Base-by-base conservation (phyloP, 2,113 vertebrate species). In the Alaudala cheleensis region DNA sequence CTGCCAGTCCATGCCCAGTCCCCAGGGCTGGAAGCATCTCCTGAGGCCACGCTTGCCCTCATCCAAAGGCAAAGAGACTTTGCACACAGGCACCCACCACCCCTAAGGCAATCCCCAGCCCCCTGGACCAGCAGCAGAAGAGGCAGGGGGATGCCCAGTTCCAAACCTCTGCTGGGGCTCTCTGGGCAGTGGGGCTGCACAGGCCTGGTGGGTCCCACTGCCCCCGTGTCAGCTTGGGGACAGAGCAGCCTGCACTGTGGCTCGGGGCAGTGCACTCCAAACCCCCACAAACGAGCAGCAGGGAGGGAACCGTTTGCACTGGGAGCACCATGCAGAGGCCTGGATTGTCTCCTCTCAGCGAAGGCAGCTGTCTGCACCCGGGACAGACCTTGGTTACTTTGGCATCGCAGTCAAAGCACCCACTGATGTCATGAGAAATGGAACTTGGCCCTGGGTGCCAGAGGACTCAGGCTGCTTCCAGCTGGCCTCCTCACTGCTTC, bases 401-500 rank as follows among this genome's bases (percentile, higher is more conserved):
- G 92, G 92, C 90, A 87, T 20, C 1, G 1, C 87, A 12, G 80
- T 14, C 91, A 87, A 91, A 91, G 95, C 51, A 8, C 92, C 90
- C 96, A 74, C 92, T 92, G 95, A 67, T 67, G 87, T 94, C 73
- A 79, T 81, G 70, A 0, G 37, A 69, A 81, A 86, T 64, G 93
- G 61, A 91, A 82, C 81, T 93, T 87, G 90, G 92, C 93, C 91
- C 73, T 91, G 31, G 87, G 73, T 89, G 81, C 1, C 1, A 79
- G 64, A 86, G 92, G 47, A 77, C 65, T 78, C 51, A 2, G 84
- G 6, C 69, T 57, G 93, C 73, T 96, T 89, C 93, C 96, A 95
- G 93, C 93, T 95, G 93, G 93, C 95, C 92, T 94, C 92, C 77
- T 81, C 3, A 1, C 92, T 76, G 84, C 87, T 91, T 78, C 93